Evolutionary conservation across 1,140 invertebrate species (phyloP), one percentile per base, ranked within the genome.

Genomic region (Lycorma delicatula): DNA sequence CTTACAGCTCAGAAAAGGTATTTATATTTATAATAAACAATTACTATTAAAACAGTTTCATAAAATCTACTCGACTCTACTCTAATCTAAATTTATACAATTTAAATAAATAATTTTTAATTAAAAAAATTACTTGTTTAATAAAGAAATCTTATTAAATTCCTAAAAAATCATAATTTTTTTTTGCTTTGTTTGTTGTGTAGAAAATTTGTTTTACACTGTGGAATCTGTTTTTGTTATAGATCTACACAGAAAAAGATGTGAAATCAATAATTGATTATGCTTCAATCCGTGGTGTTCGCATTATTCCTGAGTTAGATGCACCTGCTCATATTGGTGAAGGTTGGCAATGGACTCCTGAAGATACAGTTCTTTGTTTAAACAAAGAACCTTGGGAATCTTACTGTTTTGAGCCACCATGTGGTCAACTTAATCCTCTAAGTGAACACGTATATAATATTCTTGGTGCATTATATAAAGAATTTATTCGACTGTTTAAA

Each of bases 301-400:
- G 85, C 27, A 78, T 93, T 13, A 64, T 93, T 58, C 87, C 89
- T 0, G 90, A 93, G 74, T 87, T 93, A 61, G 89, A 93, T 70
- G 88, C 87, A 38, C 89, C 89, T 1, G 89, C 89, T 56, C 90
- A 93, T 67, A 87, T 91, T 13, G 89, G 86, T 26, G 88, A 91
- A 72, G 90, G 90, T 7, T 92, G 89, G 88, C 86, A 92, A 71
- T 81, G 78, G 77, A 76, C 75, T 9, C 78, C 81, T 44, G 77
- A 79, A 9, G 23, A 58, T 5, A 79, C 82, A 59, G 79, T 81
- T 1, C 72, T 80, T 9, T 81, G 79, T 58, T 76, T 79, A 38
- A 75, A 82, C 68, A 79, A 81, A 7, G 81, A 90, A 65, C 87
- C 88, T 0, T 92, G 90, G 90, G 66, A 71, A 12, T 70, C 74